These are phyloP conservation scores for Pocillopora damicornis DNA, from an alignment of 64 coral and sea anemone species.

Conservation along the genomic window DNA sequence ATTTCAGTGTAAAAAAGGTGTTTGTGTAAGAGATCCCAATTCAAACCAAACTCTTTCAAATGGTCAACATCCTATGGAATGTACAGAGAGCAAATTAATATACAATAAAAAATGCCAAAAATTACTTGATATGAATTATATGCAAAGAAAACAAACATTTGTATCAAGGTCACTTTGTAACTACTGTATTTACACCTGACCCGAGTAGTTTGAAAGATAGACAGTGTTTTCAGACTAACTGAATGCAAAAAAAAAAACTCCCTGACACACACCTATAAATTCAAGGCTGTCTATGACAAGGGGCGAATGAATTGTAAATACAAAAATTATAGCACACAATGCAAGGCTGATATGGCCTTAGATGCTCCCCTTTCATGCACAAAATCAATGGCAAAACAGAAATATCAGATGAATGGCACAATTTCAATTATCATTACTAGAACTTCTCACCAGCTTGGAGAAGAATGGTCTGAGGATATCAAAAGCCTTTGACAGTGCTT, in stretches of 20 bases:
- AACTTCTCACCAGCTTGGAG: conserved; percentile 50
- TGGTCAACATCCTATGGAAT: conserved; percentile 61
- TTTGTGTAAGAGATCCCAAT: conserved; percentile 66
- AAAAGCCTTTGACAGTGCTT: conserved; percentile 60
- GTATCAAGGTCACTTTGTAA: no score
- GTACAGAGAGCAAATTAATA: not conserved
- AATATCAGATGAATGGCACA: not conserved
- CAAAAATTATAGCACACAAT: no score
- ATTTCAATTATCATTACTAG: not conserved
- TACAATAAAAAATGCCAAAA: not conserved
- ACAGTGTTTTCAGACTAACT: no score
- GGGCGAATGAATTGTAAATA: no score
- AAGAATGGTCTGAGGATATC: conserved; percentile 65
- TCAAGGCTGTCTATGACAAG: no score
- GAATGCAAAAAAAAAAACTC: no score
- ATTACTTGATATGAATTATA: not conserved
- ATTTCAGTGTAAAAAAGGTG: conserved; percentile 72
- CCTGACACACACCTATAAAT: no score
- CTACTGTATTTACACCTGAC: no score
- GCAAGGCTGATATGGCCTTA: no score
- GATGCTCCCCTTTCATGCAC: no score
- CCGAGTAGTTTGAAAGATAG: no score
- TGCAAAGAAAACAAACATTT: not conserved
- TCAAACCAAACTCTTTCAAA: conserved; percentile 59
- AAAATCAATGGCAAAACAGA: not conserved